phyloP scores from a whole-genome alignment of 2,113 vertebrate species.

The Ophiodon elongatus region DNA sequence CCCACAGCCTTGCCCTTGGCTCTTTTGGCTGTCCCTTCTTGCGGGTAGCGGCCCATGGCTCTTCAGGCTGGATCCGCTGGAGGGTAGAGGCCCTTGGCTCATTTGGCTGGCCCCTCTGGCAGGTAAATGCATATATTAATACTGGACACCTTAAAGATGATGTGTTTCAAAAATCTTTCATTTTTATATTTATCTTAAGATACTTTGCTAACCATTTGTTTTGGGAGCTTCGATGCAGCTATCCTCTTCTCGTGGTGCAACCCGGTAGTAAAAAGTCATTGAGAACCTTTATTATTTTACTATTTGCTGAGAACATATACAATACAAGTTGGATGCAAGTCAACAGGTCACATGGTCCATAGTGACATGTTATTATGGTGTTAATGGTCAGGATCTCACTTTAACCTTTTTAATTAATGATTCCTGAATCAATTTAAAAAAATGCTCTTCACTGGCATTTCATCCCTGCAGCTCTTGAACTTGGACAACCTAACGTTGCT shows the following conservation, averaged over 20 bases:
- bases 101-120: too few relatives aligned
- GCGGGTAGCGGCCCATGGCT: too few relatives aligned
- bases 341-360: not conserved
- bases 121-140: not conserved
- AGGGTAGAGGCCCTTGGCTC: too few relatives aligned
- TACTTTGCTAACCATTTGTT: not conserved
- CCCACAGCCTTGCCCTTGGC: too few relatives aligned
- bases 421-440: slow-evolving; percentile 14
- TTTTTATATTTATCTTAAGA: not conserved
- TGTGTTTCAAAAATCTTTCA: not conserved
- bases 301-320: too few relatives aligned
- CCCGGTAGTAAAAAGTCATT: too few relatives aligned
- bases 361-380: not conserved
- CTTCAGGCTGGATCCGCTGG: too few relatives aligned
- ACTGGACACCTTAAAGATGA: not conserved
- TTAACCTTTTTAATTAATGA: slow-evolving; percentile 34
- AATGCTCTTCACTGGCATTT: slow-evolving; percentile 22
- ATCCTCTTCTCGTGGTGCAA: too few relatives aligned
- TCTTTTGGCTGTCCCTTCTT: too few relatives aligned
- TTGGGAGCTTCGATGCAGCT: not conserved
- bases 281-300: too few relatives aligned
- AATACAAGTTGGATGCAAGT: not conserved
- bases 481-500: slow-evolving; percentile 25
- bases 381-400: not conserved
- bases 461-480: slow-evolving; percentile 43